Base-by-base conservation (phyloP, 2,797 vertebrate species). In the Helarctos malayanus region DNA sequence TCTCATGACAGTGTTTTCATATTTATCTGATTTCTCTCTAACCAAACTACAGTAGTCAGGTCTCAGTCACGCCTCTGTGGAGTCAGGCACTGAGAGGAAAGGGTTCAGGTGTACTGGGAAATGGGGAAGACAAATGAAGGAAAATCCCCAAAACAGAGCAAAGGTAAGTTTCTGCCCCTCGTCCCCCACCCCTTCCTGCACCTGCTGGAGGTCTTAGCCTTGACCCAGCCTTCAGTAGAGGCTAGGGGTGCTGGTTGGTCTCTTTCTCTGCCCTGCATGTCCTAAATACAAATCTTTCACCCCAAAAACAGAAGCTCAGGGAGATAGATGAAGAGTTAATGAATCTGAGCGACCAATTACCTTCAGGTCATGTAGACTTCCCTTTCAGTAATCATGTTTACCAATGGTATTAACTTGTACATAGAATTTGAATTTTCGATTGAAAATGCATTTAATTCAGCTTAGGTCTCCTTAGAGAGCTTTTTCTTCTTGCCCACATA, bases 371-470 rank as follows among this genome's bases (percentile, higher is more conserved):
- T 65, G 56, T 76, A 54, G 18, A 68, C 32, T 84, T 76, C 49
- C 27, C 59, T 38, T 73, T 21, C 13, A 38, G 23, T 54, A 29
- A 35, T 38, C 13, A 38, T 52, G 59, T 56, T 49, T 63, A 25
- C 15, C 41, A 2, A n/a, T 49, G 13, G 25, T 56, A 27, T 38
- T 38, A 56, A 49, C 11, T 18, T 54, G 11, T 38, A 32, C 32
- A 38, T 56, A 73, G 80, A 65, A 32, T 63, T 56, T 87, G 56
- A 68, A 21, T 88, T 80, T 88, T 65, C 68, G 32, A 29, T 16
- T 79, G 32, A 69, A 86, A 86, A 57, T 16, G 7, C 3, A 8
- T 71, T 63, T 47, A 52, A 87, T 87, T 87, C 75, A 87, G 23
- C 56, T 68, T 87, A 49, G 41, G 75, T 9, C 4, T 73, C 71